phyloP scores from a whole-genome alignment of 2,888 invertebrate genomes.

The Piscicola geometra region DNA sequence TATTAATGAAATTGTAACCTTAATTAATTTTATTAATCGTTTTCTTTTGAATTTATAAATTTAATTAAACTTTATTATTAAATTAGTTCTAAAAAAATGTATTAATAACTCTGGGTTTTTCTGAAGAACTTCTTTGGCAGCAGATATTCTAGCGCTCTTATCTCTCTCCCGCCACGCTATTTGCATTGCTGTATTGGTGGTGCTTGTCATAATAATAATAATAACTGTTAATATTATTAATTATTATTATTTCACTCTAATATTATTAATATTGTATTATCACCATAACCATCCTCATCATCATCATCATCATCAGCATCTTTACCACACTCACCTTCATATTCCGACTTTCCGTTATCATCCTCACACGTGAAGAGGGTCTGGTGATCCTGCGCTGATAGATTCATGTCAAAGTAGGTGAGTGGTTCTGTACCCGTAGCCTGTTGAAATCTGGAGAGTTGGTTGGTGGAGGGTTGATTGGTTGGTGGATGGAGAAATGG shows the following conservation, averaged over 20 bases:
- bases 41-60: no score
- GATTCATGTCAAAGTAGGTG: constrained; percentile 97
- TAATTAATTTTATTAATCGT: no score
- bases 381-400: constrained; percentile 97
- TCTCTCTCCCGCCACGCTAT: constrained; percentile 93
- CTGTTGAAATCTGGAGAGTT: constrained; percentile 66
- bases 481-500: no score
- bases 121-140: constrained; percentile 79
- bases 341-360: constrained; percentile 78
- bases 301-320: no score
- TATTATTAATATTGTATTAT: no score
- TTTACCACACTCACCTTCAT: constrained; percentile 68
- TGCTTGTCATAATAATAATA: no score
- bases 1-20: neutral
- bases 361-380: constrained; percentile 88
- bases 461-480: no score
- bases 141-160: constrained; percentile 80
- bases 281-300: no score
- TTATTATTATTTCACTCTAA: no score
- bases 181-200: constrained; percentile 68
- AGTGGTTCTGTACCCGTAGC: constrained; percentile 86
- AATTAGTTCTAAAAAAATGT: constrained; percentile 2
- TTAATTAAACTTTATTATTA: no score
- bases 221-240: no score
- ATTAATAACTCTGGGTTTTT: constrained; percentile 67